Percentiles rank a stretch among this genome's conserved stretches.
These are phyloP conservation scores for Trissoscelio sp. DNA, from an alignment of 2,888 invertebrate species.

Conservation along the genomic window DNA sequence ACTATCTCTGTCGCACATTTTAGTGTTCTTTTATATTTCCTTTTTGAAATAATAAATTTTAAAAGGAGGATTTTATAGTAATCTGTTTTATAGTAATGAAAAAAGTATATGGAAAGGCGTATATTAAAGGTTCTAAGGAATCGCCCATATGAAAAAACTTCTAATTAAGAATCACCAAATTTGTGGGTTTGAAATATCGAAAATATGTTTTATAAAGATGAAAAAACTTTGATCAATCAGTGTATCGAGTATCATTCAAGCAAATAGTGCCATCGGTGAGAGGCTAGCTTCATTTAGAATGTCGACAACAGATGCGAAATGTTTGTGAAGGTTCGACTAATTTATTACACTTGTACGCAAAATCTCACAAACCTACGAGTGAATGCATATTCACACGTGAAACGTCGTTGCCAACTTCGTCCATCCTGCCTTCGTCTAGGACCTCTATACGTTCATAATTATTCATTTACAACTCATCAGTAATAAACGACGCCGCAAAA, in stretches of 20 bases:
- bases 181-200: slow-evolving; percentile 2
- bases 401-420: slow-evolving; percentile 30
- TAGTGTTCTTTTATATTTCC: no score
- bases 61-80: no score
- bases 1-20: no score
- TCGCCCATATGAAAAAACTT: no score
- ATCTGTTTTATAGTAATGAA: no score
- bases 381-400: slow-evolving; percentile 32
- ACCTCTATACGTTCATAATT: slow-evolving; percentile 33
- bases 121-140: no score
- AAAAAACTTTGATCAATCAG: slow-evolving; percentile 67
- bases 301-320: slow-evolving; percentile 82
- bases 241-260: slow-evolving; percentile 23
- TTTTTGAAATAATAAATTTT: no score
- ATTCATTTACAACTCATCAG: slow-evolving; percentile 40
- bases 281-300: neutral
- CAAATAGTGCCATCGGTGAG: slow-evolving; percentile 19
- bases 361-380: slow-evolving; percentile 58
- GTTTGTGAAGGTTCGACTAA: slow-evolving; percentile 82
- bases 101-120: no score
- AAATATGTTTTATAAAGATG: no score
- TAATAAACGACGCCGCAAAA: slow-evolving; percentile 1
- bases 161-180: no score
- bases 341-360: slow-evolving; percentile 76
- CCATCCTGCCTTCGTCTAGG: slow-evolving; percentile 4